Percentiles rank a stretch among this genome's conserved stretches.
Evolutionary conservation across 2,113 vertebrate genomes (phyloP).

Genomic region (Scomber japonicus): DNA sequence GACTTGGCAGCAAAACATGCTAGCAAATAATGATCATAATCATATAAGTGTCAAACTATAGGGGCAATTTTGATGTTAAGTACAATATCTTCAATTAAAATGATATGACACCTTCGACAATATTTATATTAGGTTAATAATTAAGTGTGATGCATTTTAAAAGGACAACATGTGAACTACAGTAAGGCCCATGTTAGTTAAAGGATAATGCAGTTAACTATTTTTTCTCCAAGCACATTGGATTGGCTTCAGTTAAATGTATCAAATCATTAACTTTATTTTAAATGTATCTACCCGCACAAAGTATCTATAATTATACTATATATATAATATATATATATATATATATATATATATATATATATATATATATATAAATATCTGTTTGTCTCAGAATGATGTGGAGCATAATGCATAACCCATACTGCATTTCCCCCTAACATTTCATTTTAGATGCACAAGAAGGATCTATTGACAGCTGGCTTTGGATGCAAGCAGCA

Average conservation of each 20-base stretch:
- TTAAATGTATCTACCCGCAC: background rate
- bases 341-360: background rate
- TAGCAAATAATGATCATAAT: background rate
- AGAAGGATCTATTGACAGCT: conserved; percentile 52
- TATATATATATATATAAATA: background rate
- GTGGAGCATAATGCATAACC: background rate
- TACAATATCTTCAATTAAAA: background rate
- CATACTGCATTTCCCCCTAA: background rate
- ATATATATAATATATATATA: background rate
- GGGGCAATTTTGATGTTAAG: background rate
- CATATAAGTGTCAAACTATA: too few species aligned
- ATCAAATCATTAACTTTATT: background rate
- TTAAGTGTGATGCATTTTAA: background rate
- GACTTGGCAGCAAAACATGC: conserved; percentile 26
- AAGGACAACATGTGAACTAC: background rate
- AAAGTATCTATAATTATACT: background rate
- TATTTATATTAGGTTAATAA: background rate
- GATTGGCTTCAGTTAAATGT: background rate
- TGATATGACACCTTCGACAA: background rate
- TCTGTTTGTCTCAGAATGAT: conserved; percentile 1
- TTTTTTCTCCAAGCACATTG: background rate
- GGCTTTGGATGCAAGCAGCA: conserved; percentile 45
- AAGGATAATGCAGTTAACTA: background rate
- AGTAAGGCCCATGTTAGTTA: background rate
- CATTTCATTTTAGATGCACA: conserved; percentile 39